These are phyloP conservation scores for Lepeophtheirus nordmannii DNA, from an alignment of 2,888 invertebrate genomes.

Conservation along the genomic window DNA sequence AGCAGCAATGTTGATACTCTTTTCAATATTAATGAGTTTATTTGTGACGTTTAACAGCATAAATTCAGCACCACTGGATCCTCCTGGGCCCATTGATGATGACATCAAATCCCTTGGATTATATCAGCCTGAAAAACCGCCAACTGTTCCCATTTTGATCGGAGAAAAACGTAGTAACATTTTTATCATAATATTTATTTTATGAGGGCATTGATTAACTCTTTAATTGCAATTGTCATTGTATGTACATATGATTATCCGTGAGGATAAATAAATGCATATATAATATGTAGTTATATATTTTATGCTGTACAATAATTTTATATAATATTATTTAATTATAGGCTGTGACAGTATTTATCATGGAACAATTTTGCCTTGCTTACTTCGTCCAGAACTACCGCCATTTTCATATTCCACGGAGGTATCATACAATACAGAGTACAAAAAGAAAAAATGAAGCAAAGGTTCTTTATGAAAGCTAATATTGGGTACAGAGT, in stretches of 20 bases:
- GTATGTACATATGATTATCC: neutral
- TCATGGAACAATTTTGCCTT: conserved; percentile 19
- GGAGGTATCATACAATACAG: conserved; percentile 13
- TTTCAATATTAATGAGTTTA: too few species aligned
- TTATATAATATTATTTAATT: neutral
- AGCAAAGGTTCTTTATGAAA: neutral
- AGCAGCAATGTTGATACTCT: too few species aligned
- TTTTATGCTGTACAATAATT: neutral
- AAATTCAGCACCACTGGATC: neutral
- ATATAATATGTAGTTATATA: neutral
- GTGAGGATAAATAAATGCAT: neutral
- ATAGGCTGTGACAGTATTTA: conserved; percentile 22
- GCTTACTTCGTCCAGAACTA: conserved; percentile 15
- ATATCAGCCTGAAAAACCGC: conserved; percentile 12
- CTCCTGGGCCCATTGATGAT: conserved; percentile 5
- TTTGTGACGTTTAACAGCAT: neutral
- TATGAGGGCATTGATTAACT: neutral
- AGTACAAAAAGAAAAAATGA: conserved; percentile 12
- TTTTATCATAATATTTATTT: neutral
- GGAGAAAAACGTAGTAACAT: conserved; percentile 14
- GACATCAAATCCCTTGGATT: conserved; percentile 2
- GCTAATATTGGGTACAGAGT: neutral
- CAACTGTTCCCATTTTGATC: neutral
- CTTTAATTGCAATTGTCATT: neutral
- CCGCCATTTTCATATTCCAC: conserved; percentile 17